Conservation (phyloP, 2,888 invertebrate genomes). For the Pristionchus mayeri region DNA sequence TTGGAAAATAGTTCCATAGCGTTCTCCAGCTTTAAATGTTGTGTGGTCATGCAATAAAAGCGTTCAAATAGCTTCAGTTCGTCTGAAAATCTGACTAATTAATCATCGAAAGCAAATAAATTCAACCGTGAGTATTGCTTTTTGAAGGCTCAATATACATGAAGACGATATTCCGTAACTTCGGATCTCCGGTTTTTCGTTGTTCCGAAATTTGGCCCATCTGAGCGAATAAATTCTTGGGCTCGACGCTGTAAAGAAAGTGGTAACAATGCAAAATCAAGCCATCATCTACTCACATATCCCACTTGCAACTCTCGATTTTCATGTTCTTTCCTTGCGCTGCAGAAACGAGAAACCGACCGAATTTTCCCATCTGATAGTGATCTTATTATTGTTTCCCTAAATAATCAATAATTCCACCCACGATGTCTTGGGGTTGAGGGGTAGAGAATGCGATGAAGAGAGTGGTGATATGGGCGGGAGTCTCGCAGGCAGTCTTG, state of each 20-base stretch:
- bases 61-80: conserved; percentile 45
- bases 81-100: conserved; percentile 2
- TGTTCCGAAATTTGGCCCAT: not conserved
- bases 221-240: not conserved
- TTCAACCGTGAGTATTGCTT: not conserved
- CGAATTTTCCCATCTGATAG: not conserved
- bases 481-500: not conserved
- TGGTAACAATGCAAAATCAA: no score
- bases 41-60: not conserved
- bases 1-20: not conserved
- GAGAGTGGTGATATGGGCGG: not conserved
- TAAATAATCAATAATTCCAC: not conserved
- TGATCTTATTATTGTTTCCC: no score
- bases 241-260: not conserved
- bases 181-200: not conserved
- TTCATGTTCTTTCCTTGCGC: not conserved
- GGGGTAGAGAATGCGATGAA: not conserved
- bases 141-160: not conserved
- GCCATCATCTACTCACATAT: not conserved
- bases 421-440: not conserved
- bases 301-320: not conserved
- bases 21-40: conserved; percentile 24
- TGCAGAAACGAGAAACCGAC: not conserved
- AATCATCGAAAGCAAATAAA: not conserved
- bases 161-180: not conserved